Evolutionary conservation across 2,797 vertebrate species (phyloP).

Genomic region (Brachyalestes nurse): DNA sequence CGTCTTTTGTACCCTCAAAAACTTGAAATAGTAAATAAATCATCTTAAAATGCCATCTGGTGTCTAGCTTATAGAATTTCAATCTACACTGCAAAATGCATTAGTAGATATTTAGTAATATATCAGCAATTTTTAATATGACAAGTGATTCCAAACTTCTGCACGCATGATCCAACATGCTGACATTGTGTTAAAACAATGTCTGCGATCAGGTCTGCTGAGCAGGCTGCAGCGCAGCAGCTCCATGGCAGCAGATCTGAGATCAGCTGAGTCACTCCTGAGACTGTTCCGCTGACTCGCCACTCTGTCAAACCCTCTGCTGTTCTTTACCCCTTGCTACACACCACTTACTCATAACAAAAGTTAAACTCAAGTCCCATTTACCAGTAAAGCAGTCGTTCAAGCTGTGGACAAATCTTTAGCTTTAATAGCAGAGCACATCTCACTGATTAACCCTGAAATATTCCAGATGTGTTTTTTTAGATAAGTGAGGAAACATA

Average conservation of each 20-base stretch:
- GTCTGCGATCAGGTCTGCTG: neutral
- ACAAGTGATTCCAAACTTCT: neutral
- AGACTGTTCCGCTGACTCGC: conserved; percentile 14
- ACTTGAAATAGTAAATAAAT: too few relatives aligned
- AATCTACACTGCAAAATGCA: neutral
- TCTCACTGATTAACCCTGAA: neutral
- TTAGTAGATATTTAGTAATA: neutral
- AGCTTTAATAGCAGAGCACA: neutral
- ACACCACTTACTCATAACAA: conserved; percentile 28
- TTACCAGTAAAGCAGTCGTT: neutral
- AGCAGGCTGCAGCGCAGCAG: neutral
- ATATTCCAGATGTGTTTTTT: neutral
- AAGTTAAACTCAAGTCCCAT: neutral
- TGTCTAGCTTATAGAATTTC: too few relatives aligned
- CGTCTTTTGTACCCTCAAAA: too few relatives aligned
- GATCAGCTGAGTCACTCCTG: conserved; percentile 33
- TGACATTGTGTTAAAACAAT: neutral
- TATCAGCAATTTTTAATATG: neutral
- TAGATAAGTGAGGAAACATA: too few relatives aligned
- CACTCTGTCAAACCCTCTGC: conserved; percentile 35
- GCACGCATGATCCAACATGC: neutral
- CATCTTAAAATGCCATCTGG: too few relatives aligned
- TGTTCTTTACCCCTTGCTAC: conserved; percentile 10
- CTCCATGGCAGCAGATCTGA: conserved; percentile 13
- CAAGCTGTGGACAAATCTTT: neutral